These are phyloP conservation scores for Crocallis elinguaria DNA, from an alignment of 2,888 invertebrate species.

Conservation along the genomic window DNA sequence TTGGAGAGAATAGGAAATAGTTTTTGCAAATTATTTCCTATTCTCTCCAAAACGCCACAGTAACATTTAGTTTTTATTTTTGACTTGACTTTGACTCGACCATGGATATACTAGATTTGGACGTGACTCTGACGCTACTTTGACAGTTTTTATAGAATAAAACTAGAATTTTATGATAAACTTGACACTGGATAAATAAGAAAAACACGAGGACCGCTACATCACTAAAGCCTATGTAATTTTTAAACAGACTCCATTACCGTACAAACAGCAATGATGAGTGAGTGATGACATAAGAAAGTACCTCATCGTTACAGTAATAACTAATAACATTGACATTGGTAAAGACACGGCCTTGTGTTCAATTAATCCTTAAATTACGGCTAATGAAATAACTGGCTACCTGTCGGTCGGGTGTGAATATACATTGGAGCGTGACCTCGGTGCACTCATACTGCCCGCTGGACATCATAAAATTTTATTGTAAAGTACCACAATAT, in stretches of 20 bases:
- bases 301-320: slow-evolving; percentile 19
- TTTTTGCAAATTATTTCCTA: no score
- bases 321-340: slow-evolving; percentile 42
- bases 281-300: slow-evolving; percentile 16
- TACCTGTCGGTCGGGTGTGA: slow-evolving; percentile 32
- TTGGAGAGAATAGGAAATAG: no score
- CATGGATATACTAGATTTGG: no score
- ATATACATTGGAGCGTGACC: slow-evolving; percentile 34
- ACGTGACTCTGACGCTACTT: no score
- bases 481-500: slow-evolving; percentile 48
- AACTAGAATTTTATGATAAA: no score
- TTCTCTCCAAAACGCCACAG: no score
- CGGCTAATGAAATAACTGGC: slow-evolving; percentile 22
- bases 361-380: slow-evolving; percentile 44
- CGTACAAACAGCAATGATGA: slow-evolving; percentile 25
- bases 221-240: slow-evolving; percentile 2
- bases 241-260: slow-evolving; percentile 11
- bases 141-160: no score
- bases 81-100: no score
- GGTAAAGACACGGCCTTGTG: slow-evolving; percentile 40
- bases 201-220: no score
- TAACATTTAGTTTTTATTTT: no score
- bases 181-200: no score
- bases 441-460: slow-evolving; percentile 47
- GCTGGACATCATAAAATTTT: slow-evolving; percentile 59